Evolutionary conservation across 2,797 vertebrate genomes (phyloP).

Genomic region (Emydoidea blandingii): DNA sequence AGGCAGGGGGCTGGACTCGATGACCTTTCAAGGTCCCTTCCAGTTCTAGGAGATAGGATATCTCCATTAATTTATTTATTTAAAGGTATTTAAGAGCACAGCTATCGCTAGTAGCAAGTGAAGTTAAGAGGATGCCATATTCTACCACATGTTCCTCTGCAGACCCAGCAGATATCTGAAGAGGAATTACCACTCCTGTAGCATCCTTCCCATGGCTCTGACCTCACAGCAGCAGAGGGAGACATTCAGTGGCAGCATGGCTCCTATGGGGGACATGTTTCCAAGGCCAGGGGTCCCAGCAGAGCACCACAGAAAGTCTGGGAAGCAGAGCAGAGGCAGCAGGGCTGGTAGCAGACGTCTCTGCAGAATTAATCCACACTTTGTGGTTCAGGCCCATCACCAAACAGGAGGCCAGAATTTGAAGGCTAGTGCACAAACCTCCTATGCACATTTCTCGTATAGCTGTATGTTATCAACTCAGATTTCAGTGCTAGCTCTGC

Average conservation of each 20-base stretch:
- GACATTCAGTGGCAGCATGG: not conserved
- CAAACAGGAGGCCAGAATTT: not conserved
- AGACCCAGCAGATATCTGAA: not conserved
- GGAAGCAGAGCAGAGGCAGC: not conserved
- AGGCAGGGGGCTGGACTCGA: too few species aligned
- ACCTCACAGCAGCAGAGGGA: not conserved
- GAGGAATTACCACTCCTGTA: not conserved
- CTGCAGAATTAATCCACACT: not conserved
- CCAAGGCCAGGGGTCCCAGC: not conserved
- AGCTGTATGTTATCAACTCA: too few species aligned
- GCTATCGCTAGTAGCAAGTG: not conserved
- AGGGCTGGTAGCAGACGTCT: not conserved
- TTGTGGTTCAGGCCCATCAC: fast-evolving
- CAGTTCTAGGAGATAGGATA: too few species aligned
- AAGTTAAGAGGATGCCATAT: not conserved
- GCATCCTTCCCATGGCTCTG: not conserved
- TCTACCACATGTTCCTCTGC: not conserved
- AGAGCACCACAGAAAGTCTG: not conserved
- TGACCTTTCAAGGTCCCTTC: too few species aligned
- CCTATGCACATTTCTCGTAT: not conserved
- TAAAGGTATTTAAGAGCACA: not conserved
- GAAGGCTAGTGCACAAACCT: not conserved
- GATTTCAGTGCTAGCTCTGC: not conserved
- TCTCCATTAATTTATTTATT: too few species aligned
- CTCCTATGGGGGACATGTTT: not conserved